Evolutionary conservation across 2,888 invertebrate genomes (phyloP).

Genomic region (Julus scanicus): DNA sequence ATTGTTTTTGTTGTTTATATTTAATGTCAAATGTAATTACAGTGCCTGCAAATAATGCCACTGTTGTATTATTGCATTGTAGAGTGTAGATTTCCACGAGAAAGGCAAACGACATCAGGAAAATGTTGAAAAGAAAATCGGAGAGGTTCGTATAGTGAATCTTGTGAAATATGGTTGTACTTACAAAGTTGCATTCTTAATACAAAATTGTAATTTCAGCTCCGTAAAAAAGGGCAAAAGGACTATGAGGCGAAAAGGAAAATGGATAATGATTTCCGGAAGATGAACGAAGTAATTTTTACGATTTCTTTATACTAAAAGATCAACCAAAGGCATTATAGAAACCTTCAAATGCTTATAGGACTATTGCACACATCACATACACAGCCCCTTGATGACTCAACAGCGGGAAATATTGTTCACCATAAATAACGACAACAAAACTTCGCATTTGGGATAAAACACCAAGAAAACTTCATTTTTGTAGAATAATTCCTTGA

Average conservation of each 20-base stretch:
- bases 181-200: conserved; percentile 20
- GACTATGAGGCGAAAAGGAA: conserved; percentile 82
- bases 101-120: conserved; percentile 91
- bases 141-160: conserved; percentile 49
- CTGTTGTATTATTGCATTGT: conserved; percentile 61
- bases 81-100: conserved; percentile 96
- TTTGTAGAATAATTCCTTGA: no score
- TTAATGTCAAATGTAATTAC: not conserved
- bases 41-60: no score
- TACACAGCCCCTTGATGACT: no score
- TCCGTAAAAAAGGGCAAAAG: conserved; percentile 84
- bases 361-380: no score
- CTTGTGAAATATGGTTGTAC: not conserved
- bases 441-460: no score
- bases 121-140: conserved; percentile 82
- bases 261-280: conserved; percentile 79
- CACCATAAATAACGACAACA: no score
- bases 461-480: no score
- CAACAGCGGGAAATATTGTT: no score
- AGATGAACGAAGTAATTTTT: conserved; percentile 80
- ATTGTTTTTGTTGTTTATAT: not conserved
- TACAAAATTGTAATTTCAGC: conserved; percentile 72
- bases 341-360: not conserved
- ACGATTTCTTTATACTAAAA: not conserved
- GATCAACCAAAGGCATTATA: not conserved